A percentile compares a stretch with the other conserved stretches of the same genome.
Evolutionary conservation across 2,797 vertebrate genomes (phyloP).

Genomic region (Fistularia commersonii): DNA sequence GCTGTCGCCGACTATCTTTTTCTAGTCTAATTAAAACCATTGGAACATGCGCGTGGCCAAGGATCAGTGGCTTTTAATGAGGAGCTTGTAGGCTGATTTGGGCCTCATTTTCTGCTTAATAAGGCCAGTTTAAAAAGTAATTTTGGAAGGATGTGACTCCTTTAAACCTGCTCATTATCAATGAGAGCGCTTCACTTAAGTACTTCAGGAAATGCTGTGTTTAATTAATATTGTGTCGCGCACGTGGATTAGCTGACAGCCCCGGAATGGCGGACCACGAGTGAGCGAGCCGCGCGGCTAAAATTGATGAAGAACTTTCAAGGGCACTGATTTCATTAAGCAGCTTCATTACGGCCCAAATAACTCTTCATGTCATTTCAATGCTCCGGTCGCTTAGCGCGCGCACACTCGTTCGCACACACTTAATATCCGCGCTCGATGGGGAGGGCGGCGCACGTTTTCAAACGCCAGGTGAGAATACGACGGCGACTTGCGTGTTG

Average conservation of each 20-base stretch:
- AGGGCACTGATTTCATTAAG: constrained; percentile 91
- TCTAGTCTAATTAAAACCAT: constrained; percentile 88
- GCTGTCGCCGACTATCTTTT: constrained; percentile 80
- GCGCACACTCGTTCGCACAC: constrained; percentile 27
- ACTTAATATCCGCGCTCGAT: constrained; percentile 20
- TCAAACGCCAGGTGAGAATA: too few species aligned
- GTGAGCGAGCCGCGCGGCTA: constrained; percentile 67
- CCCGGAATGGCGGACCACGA: constrained; percentile 57
- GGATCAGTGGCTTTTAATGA: constrained; percentile 95
- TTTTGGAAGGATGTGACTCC: constrained; percentile 86
- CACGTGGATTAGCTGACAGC: constrained; percentile 85
- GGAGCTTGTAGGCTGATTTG: constrained; percentile 91
- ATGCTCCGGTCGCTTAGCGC: constrained; percentile 50
- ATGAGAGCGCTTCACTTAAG: constrained; percentile 84
- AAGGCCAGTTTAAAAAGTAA: constrained; percentile 91
- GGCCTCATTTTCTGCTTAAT: constrained; percentile 96
- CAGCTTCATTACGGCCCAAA: constrained; percentile 82
- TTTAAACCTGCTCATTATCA: constrained; percentile 91
- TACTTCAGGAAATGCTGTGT: constrained; percentile 84
- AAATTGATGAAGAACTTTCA: constrained; percentile 91
- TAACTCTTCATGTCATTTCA: constrained; percentile 83
- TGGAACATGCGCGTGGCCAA: constrained; percentile 84
- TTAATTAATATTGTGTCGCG: constrained; percentile 86
- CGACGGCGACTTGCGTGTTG: too few species aligned
- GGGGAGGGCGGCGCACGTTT: too few species aligned